Evolutionary conservation across 2,888 invertebrate species (phyloP).

Genomic region (Acleris sparsana): DNA sequence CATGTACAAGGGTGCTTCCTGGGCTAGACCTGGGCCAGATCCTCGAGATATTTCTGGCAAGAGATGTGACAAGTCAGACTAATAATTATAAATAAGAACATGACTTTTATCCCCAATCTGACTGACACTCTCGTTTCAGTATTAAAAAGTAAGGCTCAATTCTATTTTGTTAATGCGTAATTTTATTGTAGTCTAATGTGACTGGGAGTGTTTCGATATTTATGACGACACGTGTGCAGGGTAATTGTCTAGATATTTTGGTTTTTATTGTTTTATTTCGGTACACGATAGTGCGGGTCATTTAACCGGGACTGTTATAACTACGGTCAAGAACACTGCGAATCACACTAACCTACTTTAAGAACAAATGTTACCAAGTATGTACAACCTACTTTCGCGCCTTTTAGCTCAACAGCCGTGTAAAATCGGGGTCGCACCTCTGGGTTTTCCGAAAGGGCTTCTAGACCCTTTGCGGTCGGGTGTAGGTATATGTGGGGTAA

Average conservation of each 20-base stretch:
- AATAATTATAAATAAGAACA: slow-evolving; percentile 20
- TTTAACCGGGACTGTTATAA: slow-evolving; percentile 12
- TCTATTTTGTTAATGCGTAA: slow-evolving; percentile 4
- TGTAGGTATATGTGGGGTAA: too few species aligned
- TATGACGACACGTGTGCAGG: slow-evolving; percentile 12
- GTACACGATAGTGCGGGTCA: slow-evolving; percentile 3
- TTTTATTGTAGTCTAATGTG: slow-evolving; percentile 6
- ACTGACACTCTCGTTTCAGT: not conserved
- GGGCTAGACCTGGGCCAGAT: slow-evolving; percentile 1
- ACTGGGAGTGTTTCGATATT: slow-evolving; percentile 14
- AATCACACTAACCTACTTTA: too few species aligned
- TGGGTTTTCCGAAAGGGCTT: too few species aligned
- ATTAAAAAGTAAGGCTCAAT: slow-evolving; percentile 12
- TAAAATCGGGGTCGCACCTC: too few species aligned
- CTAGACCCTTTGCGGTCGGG: too few species aligned
- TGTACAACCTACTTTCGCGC: too few species aligned
- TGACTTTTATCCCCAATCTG: slow-evolving; percentile 22
- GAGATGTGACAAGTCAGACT: slow-evolving; percentile 8
- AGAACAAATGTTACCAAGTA: too few species aligned
- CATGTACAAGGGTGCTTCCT: slow-evolving; percentile 5
- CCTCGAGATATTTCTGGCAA: slow-evolving; percentile 14
- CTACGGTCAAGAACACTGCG: too few species aligned
- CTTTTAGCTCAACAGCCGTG: too few species aligned
- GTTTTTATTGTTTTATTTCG: slow-evolving; percentile 23
- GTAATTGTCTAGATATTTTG: slow-evolving; percentile 4